A percentile compares a stretch with the other conserved stretches of the same genome.
These are phyloP conservation scores for Drosophila affinis DNA, from an alignment of 2,888 invertebrate genomes.

Conservation along the genomic window DNA sequence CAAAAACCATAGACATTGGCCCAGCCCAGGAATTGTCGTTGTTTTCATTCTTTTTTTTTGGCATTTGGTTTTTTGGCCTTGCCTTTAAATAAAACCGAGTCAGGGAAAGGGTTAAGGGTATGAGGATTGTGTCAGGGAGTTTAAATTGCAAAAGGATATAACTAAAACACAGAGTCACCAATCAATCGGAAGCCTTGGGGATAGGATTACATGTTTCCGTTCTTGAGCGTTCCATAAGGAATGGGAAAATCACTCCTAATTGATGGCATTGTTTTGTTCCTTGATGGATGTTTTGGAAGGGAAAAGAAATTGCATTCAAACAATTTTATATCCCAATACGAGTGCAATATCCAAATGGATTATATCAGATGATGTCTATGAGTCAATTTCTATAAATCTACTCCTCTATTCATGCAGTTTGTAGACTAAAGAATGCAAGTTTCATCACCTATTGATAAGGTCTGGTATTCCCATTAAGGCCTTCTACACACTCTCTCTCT, in stretches of 20 bases:
- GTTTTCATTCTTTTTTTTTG: slow-evolving; percentile 18
- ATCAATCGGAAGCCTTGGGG: slow-evolving; percentile 24
- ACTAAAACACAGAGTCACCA: slow-evolving; percentile 11
- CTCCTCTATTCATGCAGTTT: too few species aligned
- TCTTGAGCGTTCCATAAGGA: slow-evolving; percentile 8
- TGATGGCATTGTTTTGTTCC: slow-evolving; percentile 12
- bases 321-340: too few species aligned
- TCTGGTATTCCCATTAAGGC: too few species aligned
- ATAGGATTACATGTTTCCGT: slow-evolving; percentile 22
- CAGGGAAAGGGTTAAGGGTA: slow-evolving; percentile 27
- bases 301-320: too few species aligned
- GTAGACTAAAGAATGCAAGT: too few species aligned
- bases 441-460: neutral
- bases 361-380: too few species aligned
- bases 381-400: too few species aligned
- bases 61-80: slow-evolving; percentile 20
- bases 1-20: slow-evolving; percentile 55
- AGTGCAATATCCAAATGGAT: too few species aligned
- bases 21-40: slow-evolving; percentile 57
- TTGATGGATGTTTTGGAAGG: neutral
- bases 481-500: too few species aligned
- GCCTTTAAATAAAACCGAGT: slow-evolving; percentile 10
- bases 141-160: slow-evolving; percentile 9
- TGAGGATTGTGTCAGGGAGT: slow-evolving; percentile 15
- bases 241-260: slow-evolving; percentile 11